A percentile compares a stretch with the other conserved stretches of the same genome.
These are phyloP conservation scores for Caenorhabditis briggsae DNA, from an alignment of 1,140 invertebrate species.

Conservation along the genomic window DNA sequence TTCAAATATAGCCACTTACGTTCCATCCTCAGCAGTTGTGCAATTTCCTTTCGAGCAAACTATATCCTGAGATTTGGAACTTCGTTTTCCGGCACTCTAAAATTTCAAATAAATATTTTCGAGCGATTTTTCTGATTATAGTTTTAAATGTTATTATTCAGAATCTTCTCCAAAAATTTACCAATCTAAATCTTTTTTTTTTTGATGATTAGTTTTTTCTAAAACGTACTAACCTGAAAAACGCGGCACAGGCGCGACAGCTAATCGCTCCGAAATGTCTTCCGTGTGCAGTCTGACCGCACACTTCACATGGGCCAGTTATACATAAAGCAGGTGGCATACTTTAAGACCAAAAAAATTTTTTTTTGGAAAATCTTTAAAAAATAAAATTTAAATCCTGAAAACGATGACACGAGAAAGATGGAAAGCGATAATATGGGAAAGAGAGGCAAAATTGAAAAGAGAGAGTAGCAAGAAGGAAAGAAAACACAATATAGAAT, in stretches of 20 bases:
- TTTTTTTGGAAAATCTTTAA: not conserved
- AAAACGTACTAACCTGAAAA: slow-evolving; percentile 23
- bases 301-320: not conserved
- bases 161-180: too few relatives aligned
- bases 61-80: not conserved
- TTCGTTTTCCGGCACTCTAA: not conserved
- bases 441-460: not conserved
- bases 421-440: not conserved
- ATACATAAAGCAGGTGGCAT: too few relatives aligned
- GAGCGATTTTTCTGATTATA: too few relatives aligned
- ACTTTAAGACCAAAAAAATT: not conserved
- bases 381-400: not conserved
- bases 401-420: not conserved
- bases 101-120: too few relatives aligned
- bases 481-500: too few relatives aligned
- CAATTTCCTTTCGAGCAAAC: not conserved
- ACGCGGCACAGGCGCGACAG: slow-evolving; percentile 55
- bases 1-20: not conserved
- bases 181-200: too few relatives aligned
- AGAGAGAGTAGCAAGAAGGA: too few relatives aligned
- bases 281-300: slow-evolving; percentile 42
- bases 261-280: slow-evolving; percentile 42
- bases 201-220: too few relatives aligned
- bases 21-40: not conserved
- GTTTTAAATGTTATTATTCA: too few relatives aligned